These are phyloP conservation scores for Sinohyriopsis cumingii DNA, from an alignment of 2,888 invertebrate species.

Conservation along the genomic window DNA sequence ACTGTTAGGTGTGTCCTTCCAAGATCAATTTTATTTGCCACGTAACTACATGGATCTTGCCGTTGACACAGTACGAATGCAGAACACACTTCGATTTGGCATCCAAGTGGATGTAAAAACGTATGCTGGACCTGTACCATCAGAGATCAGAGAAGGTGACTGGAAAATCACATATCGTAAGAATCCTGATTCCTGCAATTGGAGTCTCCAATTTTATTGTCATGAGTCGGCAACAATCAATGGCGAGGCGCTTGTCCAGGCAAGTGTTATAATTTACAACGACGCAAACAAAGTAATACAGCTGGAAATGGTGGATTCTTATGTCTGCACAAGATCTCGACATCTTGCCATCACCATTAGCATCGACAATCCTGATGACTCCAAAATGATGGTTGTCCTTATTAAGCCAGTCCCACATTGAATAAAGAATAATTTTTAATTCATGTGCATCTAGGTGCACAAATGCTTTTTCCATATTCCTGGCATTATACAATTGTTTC, in stretches of 20 bases:
- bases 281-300: conserved; percentile 68
- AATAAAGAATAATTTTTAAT: not conserved
- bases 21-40: conserved; percentile 63
- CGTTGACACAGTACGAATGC: conserved; percentile 70
- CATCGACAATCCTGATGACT: conserved; percentile 52
- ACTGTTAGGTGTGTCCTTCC: conserved; percentile 59
- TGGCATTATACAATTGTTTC: too few relatives aligned
- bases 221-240: conserved; percentile 68
- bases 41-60: conserved; percentile 67
- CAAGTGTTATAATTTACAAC: conserved; percentile 64
- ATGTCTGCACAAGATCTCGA: conserved; percentile 60
- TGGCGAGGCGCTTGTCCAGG: conserved; percentile 66
- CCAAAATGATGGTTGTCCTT: conserved; percentile 65
- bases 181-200: conserved; percentile 53
- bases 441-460: not conserved
- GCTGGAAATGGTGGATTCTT: conserved; percentile 60
- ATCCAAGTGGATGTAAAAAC: conserved; percentile 71
- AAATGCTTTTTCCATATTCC: not conserved
- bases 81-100: conserved; percentile 70
- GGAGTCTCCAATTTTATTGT: conserved; percentile 69
- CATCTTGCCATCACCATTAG: conserved; percentile 57
- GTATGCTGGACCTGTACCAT: conserved; percentile 69
- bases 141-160: conserved; percentile 63
- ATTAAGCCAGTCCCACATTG: conserved; percentile 65
- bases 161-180: conserved; percentile 72